Percentiles rank a stretch among this genome's conserved stretches.
Evolutionary conservation across 2,888 invertebrate species (phyloP).

Genomic region (Muscina levida): DNA sequence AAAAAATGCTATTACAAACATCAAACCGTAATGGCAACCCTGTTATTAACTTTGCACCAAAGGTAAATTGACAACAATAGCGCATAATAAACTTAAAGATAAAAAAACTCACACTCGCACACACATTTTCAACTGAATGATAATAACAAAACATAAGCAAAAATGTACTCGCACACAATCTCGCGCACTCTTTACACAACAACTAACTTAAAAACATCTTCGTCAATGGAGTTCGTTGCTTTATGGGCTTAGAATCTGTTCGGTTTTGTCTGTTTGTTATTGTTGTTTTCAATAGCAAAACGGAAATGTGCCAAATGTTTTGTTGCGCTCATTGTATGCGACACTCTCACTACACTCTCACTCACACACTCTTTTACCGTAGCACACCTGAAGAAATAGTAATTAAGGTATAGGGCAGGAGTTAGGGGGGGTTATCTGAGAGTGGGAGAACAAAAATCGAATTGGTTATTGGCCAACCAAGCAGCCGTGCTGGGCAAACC

Average conservation of each 20-base stretch:
- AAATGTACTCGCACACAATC: neutral
- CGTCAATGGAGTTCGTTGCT: constrained; percentile 13
- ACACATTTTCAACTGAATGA: constrained; percentile 4
- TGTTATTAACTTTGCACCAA: neutral
- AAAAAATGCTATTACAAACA: no score
- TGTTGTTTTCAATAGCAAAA: constrained; percentile 24
- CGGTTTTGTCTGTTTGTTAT: constrained; percentile 34
- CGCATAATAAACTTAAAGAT: constrained; percentile 23
- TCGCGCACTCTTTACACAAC: neutral
- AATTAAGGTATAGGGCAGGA: no score
- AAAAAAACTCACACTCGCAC: constrained; percentile 1
- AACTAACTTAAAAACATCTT: neutral
- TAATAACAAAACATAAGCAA: constrained; percentile 7
- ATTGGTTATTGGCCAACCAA: constrained; percentile 42
- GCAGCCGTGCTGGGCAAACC: neutral
- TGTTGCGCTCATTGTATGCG: neutral
- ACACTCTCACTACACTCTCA: neutral
- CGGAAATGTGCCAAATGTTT: constrained; percentile 40
- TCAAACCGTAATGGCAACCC: neutral
- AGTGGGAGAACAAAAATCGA: neutral
- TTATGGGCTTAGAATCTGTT: constrained; percentile 17
- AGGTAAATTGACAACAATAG: constrained; percentile 34
- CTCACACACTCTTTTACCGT: neutral
- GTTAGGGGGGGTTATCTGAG: no score
- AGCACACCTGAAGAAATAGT: neutral